Percentiles rank a stretch among this genome's conserved stretches.
Conservation (phyloP, 2,888 invertebrate genomes). For the Pheosia gnoma region DNA sequence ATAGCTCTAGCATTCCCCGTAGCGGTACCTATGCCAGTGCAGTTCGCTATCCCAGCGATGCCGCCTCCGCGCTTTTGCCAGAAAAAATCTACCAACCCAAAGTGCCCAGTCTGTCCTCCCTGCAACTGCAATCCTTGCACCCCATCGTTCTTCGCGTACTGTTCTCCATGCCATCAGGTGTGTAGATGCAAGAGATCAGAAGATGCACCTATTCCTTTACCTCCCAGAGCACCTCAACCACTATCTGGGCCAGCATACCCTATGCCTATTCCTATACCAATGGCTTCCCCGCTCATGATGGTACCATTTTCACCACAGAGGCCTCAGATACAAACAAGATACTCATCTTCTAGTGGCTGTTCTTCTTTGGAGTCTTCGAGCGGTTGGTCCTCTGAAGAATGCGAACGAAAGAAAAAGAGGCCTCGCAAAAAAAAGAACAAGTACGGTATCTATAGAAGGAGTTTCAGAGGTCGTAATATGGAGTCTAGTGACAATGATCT, state of each 20-base stretch:
- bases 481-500: constrained; percentile 28
- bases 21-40: constrained; percentile 48
- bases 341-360: background rate
- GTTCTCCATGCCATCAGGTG: constrained; percentile 67
- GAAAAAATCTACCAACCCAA: constrained; percentile 29
- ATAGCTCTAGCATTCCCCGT: constrained; percentile 36
- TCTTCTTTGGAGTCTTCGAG: constrained; percentile 2
- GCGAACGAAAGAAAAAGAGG: constrained; percentile 2
- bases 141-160: constrained; percentile 70
- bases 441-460: constrained; percentile 26
- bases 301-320: constrained; percentile 30
- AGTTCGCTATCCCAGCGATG: constrained; percentile 52
- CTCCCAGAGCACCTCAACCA: constrained; percentile 36
- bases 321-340: background rate
- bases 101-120: constrained; percentile 70
- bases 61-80: constrained; percentile 36
- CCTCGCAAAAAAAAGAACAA: constrained; percentile 11
- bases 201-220: constrained; percentile 47
- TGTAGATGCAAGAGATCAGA: constrained; percentile 58
- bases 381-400: constrained; percentile 11
- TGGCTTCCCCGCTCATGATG: constrained; percentile 28
- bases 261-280: constrained; percentile 34
- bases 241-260: constrained; percentile 32
- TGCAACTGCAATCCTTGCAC: constrained; percentile 68
- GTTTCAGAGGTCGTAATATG: constrained; percentile 10